phyloP scores from a whole-genome alignment of 2,113 vertebrate species.

The Python bivittatus region DNA sequence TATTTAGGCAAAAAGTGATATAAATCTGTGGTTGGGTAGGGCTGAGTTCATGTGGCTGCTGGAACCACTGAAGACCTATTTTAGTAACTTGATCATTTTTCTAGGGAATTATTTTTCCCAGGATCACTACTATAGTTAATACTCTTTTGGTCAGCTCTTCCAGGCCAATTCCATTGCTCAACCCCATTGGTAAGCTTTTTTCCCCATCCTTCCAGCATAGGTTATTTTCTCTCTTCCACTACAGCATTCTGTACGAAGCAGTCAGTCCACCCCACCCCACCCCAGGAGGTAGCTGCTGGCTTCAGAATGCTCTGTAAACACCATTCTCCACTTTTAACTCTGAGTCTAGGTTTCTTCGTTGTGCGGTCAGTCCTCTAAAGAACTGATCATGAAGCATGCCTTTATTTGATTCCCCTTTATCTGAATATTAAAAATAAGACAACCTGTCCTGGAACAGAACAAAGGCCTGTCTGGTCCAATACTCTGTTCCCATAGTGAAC shows the following conservation, averaged over 20 bases:
- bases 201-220: not conserved
- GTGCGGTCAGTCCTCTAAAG: not conserved
- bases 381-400: not conserved
- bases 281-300: slow-evolving; percentile 9
- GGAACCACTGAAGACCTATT: slow-evolving; percentile 21
- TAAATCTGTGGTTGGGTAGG: not conserved
- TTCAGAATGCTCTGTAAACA: not conserved
- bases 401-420: accelerated
- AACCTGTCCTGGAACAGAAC: not conserved
- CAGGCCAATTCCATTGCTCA: not conserved
- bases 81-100: not conserved
- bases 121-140: not conserved
- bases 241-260: not conserved
- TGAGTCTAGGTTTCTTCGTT: not conserved
- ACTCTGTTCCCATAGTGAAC: not conserved
- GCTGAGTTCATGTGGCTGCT: not conserved
- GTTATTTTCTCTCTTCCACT: not conserved
- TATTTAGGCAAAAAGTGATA: slow-evolving; percentile 18
- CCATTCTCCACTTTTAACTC: not conserved
- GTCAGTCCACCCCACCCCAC: not conserved
- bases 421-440: not conserved
- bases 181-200: not conserved
- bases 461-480: not conserved
- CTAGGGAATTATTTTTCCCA: not conserved
- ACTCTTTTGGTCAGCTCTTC: accelerated